Conservation (phyloP, 2,113 vertebrate species). For the Nyctibius bracteatus region DNA sequence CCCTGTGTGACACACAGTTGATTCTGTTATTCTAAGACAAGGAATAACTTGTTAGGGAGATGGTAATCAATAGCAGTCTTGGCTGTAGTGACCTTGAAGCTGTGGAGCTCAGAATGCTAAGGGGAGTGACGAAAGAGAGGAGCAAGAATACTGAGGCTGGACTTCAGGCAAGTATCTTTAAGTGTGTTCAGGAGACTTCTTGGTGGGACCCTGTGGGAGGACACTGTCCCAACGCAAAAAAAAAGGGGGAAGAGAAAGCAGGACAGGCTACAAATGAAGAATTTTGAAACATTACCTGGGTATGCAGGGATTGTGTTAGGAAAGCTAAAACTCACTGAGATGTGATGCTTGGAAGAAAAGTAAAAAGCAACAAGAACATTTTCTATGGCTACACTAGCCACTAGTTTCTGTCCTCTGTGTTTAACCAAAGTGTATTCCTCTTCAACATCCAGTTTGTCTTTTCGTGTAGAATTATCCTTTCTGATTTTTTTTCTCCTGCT, state of each 20-base stretch:
- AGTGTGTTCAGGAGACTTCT: not conserved
- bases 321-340: not conserved
- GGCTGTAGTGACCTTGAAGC: not conserved
- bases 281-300: not conserved
- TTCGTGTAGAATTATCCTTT: not conserved
- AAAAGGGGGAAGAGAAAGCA: not conserved
- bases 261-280: not conserved
- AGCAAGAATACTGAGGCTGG: not conserved
- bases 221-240: not conserved
- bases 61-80: not conserved
- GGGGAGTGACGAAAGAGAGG: not conserved
- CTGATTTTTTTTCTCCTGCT: too few relatives aligned
- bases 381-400: not conserved
- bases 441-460: not conserved
- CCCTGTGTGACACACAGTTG: not conserved
- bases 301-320: not conserved
- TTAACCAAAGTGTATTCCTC: not conserved
- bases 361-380: not conserved
- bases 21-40: not conserved
- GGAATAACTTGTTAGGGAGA: not conserved
- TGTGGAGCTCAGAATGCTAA: not conserved
- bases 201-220: not conserved
- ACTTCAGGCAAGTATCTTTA: not conserved
- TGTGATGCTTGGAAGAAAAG: not conserved
- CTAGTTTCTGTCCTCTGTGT: not conserved